Percentiles rank a stretch among this genome's conserved stretches.
Evolutionary conservation across 2,113 vertebrate genomes (phyloP).

Genomic region (Alligator mississippiensis): DNA sequence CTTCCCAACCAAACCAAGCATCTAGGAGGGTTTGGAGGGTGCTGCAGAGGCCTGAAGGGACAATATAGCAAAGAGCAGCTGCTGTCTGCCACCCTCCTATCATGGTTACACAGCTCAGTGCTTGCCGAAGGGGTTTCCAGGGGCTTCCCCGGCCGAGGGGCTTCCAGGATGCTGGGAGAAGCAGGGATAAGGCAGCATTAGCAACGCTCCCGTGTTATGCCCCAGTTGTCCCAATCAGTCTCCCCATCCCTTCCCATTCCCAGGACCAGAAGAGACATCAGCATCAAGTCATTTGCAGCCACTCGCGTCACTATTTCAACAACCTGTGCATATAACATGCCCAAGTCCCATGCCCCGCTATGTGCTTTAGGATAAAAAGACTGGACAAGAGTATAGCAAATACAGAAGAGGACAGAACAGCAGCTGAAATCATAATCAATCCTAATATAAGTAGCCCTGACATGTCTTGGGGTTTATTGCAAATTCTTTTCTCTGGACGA

Average conservation of each 20-base stretch:
- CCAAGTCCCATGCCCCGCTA: not conserved
- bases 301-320: not conserved
- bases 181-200: not conserved
- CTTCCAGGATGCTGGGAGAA: not conserved
- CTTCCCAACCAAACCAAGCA: too few relatives aligned
- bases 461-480: not conserved
- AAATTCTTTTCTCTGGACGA: not conserved
- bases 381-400: not conserved
- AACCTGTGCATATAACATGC: not conserved
- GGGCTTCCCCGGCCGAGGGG: not conserved
- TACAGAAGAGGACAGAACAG: not conserved
- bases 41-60: not conserved
- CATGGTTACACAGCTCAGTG: fast-evolving
- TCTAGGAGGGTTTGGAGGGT: not conserved
- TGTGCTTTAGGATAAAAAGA: not conserved
- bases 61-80: not conserved
- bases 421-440: not conserved
- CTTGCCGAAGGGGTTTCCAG: too few relatives aligned
- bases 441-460: not conserved
- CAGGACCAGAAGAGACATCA: not conserved
- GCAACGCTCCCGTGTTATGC: not conserved
- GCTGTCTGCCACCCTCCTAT: not conserved
- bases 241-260: not conserved
- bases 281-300: not conserved
- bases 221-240: not conserved